These are phyloP conservation scores for Limenitis camilla DNA, from an alignment of 2,888 invertebrate species.

Conservation along the genomic window DNA sequence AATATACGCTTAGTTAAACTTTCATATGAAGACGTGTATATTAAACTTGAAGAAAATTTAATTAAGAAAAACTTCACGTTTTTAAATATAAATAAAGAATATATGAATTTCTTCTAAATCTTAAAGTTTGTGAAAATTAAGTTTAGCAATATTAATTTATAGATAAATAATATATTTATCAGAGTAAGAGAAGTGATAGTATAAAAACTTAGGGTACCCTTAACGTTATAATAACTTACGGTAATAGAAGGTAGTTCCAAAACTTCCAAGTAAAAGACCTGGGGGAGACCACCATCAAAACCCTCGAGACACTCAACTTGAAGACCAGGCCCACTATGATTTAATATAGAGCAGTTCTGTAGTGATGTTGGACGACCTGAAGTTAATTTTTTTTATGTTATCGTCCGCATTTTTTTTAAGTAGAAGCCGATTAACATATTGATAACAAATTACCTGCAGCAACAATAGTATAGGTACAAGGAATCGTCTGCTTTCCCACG, in stretches of 20 bases:
- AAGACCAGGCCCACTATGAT: constrained; percentile 78
- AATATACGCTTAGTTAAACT: constrained; percentile 1
- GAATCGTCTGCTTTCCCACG: constrained; percentile 84
- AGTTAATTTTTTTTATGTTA: too few relatives aligned
- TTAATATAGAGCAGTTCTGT: constrained; percentile 88
- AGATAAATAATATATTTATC: too few relatives aligned
- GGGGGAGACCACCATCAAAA: constrained; percentile 89
- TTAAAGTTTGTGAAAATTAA: neutral
- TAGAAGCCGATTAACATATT: too few relatives aligned
- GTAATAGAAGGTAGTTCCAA: constrained; percentile 79
- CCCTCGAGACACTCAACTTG: constrained; percentile 88
- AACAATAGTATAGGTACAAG: constrained; percentile 88
- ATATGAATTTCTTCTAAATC: neutral
- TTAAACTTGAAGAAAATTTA: constrained; percentile 1
- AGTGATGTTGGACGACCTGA: constrained; percentile 88
- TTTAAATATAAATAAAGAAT: neutral
- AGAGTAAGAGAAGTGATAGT: too few relatives aligned
- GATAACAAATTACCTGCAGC: constrained; percentile 79
- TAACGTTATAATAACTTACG: constrained; percentile 38
- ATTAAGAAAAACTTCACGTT: neutral
- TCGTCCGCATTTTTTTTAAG: too few relatives aligned
- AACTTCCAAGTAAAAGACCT: constrained; percentile 86
- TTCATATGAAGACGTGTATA: neutral
- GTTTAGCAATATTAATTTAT: too few relatives aligned
- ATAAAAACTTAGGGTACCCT: too few relatives aligned